Evolutionary conservation across 1,140 invertebrate genomes (phyloP), one percentile per base, ranked within the genome.

Genomic region (Pteromalus puparum): DNA sequence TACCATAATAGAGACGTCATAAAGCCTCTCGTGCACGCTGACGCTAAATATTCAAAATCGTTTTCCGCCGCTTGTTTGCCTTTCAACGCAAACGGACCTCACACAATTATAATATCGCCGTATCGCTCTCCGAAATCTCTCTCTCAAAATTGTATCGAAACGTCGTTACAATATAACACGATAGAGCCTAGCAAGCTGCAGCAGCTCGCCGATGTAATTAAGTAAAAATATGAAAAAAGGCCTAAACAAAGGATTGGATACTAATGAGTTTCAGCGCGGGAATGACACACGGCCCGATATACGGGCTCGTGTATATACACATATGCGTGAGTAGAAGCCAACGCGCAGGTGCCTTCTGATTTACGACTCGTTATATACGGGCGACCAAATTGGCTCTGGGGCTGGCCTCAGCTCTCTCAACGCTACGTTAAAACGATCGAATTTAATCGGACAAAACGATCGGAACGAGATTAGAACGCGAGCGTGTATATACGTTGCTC

Each of bases 391-490:
- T 61, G 53, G 53, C 53, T 61, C 53, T 6, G 53, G 53, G 53
- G 53, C 38, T 42, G 30, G 67, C 4, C n/a, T n/a, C n/a, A 67
- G 15, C 6, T 67, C 7, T 24, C 10, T n/a, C 24, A 12, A 5
- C 13, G 28, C 68, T 18, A 18, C 6, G 72, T 74, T 74, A n/a
- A 42, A 38, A 26, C 72, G 72, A 74, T 74, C 72, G 72, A 34
- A 38, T 74, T 74, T 74, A 74, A 74, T 74, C 72, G 34, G 72
- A 74, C 74, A 53, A 46, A 76, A 42, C 74, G 74, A 76, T 76
- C 74, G 74, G 30, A 53, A 28, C 42, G 42, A 76, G 74, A 76
- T 76, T 76, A 76, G 46, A 76, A 76, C 24, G 42, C 38, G 74
- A 26, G 42, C 26, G 74, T n/a, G 73, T 30, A 13, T 72, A n/a